Conservation (phyloP, 2,888 invertebrate genomes). For the Hedychridium roseum region DNA sequence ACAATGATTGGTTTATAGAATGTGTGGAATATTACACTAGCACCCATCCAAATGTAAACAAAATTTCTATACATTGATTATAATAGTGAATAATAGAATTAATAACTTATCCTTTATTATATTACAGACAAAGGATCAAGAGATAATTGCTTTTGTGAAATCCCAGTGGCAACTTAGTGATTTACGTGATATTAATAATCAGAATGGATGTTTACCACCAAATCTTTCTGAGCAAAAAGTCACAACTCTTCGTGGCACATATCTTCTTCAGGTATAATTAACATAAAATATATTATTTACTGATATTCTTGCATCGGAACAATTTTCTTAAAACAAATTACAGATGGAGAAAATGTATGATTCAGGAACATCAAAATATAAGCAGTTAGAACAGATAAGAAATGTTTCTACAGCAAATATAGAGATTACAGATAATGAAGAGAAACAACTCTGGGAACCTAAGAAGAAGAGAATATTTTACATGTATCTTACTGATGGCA, state of each 20-base stretch:
- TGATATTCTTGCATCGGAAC: background rate
- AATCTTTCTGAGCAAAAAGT: constrained; percentile 66
- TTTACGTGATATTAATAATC: constrained; percentile 68
- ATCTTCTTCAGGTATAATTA: constrained; percentile 68
- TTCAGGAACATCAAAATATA: constrained; percentile 57
- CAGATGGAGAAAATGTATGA: constrained; percentile 63
- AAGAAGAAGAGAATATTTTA: constrained; percentile 73
- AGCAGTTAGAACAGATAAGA: constrained; percentile 63
- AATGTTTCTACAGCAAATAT: constrained; percentile 64
- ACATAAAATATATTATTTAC: background rate
- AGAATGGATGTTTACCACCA: constrained; percentile 70
- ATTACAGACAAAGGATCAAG: constrained; percentile 55
- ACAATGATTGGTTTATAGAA: constrained; percentile 53
- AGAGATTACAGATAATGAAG: constrained; percentile 68
- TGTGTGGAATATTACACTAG: constrained; percentile 52
- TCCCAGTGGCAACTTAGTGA: constrained; percentile 75
- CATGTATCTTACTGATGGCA: constrained; percentile 78
- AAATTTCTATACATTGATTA: background rate
- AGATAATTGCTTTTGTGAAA: constrained; percentile 68
- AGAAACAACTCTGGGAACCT: constrained; percentile 67
- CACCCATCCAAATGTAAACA: constrained; percentile 5
- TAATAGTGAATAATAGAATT: constrained; percentile 13
- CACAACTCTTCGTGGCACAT: constrained; percentile 66
- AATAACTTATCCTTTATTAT: background rate
- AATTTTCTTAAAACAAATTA: constrained; percentile 4